Conservation (phyloP, 2,797 vertebrate species). For the Prunella strophiata region DNA sequence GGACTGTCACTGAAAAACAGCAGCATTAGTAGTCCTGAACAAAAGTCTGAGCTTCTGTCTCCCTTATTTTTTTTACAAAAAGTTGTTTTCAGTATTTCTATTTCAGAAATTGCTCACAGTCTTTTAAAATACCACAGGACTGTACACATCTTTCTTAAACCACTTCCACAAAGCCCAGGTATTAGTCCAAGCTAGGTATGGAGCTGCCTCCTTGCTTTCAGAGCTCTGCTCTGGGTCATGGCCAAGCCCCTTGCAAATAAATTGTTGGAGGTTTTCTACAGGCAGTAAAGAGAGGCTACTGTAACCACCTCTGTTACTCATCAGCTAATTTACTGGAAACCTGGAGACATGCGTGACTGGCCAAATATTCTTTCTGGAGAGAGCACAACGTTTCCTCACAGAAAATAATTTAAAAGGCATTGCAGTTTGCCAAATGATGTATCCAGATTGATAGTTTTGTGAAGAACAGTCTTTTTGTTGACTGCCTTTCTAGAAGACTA, state of each 20-base stretch:
- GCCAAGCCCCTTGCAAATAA: background rate
- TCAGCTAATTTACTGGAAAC: constrained; percentile 3
- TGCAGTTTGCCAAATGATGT: background rate
- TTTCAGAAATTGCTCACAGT: background rate
- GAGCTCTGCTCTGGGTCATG: background rate
- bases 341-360: background rate
- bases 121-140: background rate
- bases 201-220: background rate
- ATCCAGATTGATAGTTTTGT: background rate
- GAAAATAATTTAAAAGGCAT: background rate
- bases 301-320: background rate
- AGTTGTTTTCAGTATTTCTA: background rate
- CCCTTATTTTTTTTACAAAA: background rate
- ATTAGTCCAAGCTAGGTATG: background rate
- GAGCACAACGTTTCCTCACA: background rate
- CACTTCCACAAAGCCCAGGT: background rate
- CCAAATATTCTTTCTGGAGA: background rate
- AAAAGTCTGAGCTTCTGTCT: background rate
- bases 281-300: background rate
- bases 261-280: background rate
- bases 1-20: background rate
- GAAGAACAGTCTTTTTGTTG: background rate
- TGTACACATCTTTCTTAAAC: background rate
- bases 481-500: background rate
- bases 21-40: background rate